Base-by-base conservation (phyloP, 1,140 invertebrate species). In the Drosophila asahinai region DNA sequence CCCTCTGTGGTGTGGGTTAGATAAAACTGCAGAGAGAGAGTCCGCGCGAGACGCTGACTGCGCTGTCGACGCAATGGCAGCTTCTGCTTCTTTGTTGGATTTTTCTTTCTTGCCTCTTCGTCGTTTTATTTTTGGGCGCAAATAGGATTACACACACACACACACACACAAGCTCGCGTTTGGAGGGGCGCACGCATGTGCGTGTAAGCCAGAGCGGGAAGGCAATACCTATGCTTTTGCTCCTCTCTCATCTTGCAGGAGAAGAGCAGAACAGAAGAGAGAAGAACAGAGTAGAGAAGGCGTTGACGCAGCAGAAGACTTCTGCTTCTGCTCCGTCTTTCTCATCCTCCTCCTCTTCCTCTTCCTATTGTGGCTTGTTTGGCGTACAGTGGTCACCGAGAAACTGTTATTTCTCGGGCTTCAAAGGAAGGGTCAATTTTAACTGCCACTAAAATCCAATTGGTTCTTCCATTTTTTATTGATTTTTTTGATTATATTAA, bases 101-200 rank as follows among this genome's bases (percentile, higher is more conserved):
- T 86, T 84, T 81, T 83, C 83, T 81, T 84, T 70, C 30, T 74
- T 76, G 63, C 27, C 48, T 43, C 12, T 64, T 49, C n/a, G 33
- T 67, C 42, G 55, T 74, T 77, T 87, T 75, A 67, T 83, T 78
- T 87, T 89, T 78, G 68, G 81, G 77, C 73, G 72, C 75, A 86
- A 90, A 89, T 89, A 86, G 86, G 86, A 89, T 89, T 90, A 89
- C 84, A 68, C 54, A 45, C 52, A 42, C 65, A 38, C 68, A 19
- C 19, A 19, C 19, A 19, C 19, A 45, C 54, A 40, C 60, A 61
- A 22, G 27, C 47, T 55, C 15, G 57, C 42, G 12, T 43, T 48
- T 40, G 52, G 30, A 25, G 54, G 54, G 54, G 36, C 36, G 54
- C 54, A 57, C 54, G 54, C 54, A 57, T 57, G 55, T 59, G 68